Base-by-base conservation (phyloP, 1,140 invertebrate genomes). In the Wasmannia auropunctata region DNA sequence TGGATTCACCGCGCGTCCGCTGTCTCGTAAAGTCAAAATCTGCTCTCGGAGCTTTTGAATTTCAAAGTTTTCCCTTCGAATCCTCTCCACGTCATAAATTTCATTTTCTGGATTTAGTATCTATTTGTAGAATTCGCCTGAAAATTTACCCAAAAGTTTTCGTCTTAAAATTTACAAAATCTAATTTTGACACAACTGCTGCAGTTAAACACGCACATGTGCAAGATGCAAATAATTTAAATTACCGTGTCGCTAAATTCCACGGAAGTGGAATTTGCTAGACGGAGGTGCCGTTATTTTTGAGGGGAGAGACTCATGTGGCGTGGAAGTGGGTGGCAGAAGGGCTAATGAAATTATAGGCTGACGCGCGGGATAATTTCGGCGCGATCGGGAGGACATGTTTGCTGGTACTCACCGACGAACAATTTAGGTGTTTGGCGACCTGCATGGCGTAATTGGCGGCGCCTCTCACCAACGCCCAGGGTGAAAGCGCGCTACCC, bases 401-500 rank as follows among this genome's bases (percentile, higher is more conserved):
- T 83, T 83, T 83, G 67, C 49, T 46, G 51, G 72, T 86, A 93
- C 94, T 92, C 93, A 96, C 96, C 86, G 97, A 96, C 19, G 98
- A 98, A 94, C 98, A 99, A 94, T 98, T 98, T 22, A 98, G 97
- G 89, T 97, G 97, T 88, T 97, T 96, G 10, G 98, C 98, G 84
- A 99, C 97, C 93, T 98, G 97, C 58, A 97, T 96, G 0, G 98
- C 98, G 92, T 98, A 98, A 91, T 97, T 97, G 75, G 97, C 96
- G 0, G 98, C 98, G 90, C 98, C 98, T 88, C 97, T 97, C 69
- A 98, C 98, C 84, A 99, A 95, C 0, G 98, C 98, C 98, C 98
- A 99, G 0, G 98, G 98, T 88, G 98, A 98, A 46, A 99, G 96
- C 0, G 98, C 98, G 22, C 98, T 99, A 0, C 99, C 99, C 31